phyloP scores from a whole-genome alignment of 2,888 invertebrate genomes.

The Lepidocyrtoides sp. region DNA sequence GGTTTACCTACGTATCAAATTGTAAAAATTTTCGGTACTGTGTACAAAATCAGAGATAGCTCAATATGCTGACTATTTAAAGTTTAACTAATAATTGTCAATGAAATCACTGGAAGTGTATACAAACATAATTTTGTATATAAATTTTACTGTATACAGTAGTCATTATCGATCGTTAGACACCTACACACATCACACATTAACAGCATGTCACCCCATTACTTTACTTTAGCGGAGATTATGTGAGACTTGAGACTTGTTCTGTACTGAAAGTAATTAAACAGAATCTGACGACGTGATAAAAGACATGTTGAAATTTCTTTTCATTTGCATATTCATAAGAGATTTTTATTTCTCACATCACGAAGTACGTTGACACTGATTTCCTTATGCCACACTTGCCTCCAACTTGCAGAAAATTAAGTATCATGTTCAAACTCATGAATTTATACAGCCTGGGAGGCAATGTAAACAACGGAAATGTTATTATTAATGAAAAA shows the following conservation, averaged over 20 bases:
- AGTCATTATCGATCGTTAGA: too few relatives aligned
- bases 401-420: background rate
- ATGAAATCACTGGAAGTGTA: too few relatives aligned
- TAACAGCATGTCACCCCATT: background rate
- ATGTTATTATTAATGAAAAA: background rate
- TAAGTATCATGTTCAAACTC: background rate
- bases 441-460: background rate
- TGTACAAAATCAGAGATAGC: too few relatives aligned
- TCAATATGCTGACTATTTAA: too few relatives aligned
- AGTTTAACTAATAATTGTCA: too few relatives aligned
- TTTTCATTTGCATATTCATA: constrained; percentile 15
- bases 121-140: too few relatives aligned
- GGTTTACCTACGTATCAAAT: too few relatives aligned
- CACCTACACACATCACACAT: too few relatives aligned
- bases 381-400: constrained; percentile 18
- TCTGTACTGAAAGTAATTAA: background rate
- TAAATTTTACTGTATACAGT: too few relatives aligned
- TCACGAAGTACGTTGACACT: constrained; percentile 26
- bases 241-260: background rate
- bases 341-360: background rate
- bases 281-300: constrained; percentile 15
- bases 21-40: too few relatives aligned
- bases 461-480: background rate
- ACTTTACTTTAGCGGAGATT: too few relatives aligned
- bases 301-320: background rate